Percentiles rank a stretch among this genome's conserved stretches.
Conservation (phyloP, 1,140 invertebrate genomes). For the Calephelis virginiensis region DNA sequence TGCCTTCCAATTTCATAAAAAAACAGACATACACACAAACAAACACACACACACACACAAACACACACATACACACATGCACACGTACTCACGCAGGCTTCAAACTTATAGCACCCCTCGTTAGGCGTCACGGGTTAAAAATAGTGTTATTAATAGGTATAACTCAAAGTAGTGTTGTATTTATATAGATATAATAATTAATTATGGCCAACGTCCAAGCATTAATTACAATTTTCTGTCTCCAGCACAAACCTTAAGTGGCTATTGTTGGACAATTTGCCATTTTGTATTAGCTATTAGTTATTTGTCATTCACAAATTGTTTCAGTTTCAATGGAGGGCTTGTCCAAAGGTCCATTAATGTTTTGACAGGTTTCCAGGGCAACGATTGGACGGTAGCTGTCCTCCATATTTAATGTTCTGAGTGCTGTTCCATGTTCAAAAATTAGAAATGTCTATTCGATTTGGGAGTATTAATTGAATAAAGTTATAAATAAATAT, state of each 20-base stretch:
- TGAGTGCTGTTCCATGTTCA: slow-evolving; percentile 57
- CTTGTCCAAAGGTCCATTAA: slow-evolving; percentile 26
- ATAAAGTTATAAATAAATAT: slow-evolving; percentile 26
- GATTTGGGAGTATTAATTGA: not conserved
- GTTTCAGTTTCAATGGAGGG: slow-evolving; percentile 8
- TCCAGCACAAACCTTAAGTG: not conserved
- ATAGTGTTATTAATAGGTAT: no score
- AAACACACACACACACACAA: no score
- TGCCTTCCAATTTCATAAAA: no score
- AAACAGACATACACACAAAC: no score
- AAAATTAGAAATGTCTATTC: slow-evolving; percentile 25
- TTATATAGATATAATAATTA: no score
- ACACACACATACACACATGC: no score
- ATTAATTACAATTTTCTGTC: slow-evolving; percentile 1
- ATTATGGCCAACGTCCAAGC: not conserved
- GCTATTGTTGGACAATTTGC: slow-evolving; percentile 1
- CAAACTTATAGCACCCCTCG: no score
- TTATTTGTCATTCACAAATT: slow-evolving; percentile 16
- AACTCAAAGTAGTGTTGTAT: no score
- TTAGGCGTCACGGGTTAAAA: no score
- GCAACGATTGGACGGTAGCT: slow-evolving; percentile 7
- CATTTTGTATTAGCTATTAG: slow-evolving; percentile 18
- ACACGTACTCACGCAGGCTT: no score
- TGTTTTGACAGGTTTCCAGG: slow-evolving; percentile 4
- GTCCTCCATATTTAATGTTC: slow-evolving; percentile 60